Evolutionary conservation across 1,140 invertebrate species (phyloP).

Genomic region (Macrobrachium rosenbergii): DNA sequence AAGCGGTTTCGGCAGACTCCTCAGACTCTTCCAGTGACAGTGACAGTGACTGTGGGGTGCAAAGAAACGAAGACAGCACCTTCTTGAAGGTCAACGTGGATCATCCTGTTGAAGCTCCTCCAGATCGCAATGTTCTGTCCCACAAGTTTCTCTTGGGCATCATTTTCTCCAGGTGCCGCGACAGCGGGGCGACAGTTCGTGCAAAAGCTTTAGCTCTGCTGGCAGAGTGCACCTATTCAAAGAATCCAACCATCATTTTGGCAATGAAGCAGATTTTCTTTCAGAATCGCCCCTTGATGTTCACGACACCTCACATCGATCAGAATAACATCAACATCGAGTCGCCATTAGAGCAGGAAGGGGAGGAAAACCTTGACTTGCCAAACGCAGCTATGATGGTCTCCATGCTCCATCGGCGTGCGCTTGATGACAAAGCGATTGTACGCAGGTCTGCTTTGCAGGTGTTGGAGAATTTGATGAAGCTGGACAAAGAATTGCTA

Average conservation of each 20-base stretch:
- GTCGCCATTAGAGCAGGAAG: constrained; percentile 64
- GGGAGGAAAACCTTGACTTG: constrained; percentile 67
- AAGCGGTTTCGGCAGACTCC: constrained; percentile 61
- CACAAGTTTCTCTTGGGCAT: constrained; percentile 73
- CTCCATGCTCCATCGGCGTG: constrained; percentile 72
- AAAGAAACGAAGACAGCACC: constrained; percentile 59
- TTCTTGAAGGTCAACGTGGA: constrained; percentile 52
- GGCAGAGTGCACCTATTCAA: constrained; percentile 72
- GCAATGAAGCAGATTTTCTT: constrained; percentile 73
- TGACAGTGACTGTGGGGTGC: not conserved
- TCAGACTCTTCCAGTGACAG: not conserved
- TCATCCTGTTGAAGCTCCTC: constrained; percentile 49
- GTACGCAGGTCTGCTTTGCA: constrained; percentile 76
- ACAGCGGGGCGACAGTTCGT: constrained; percentile 75
- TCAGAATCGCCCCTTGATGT: constrained; percentile 68
- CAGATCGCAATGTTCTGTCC: constrained; percentile 65
- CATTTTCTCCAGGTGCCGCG: constrained; percentile 73
- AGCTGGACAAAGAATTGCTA: constrained; percentile 68
- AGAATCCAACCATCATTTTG: constrained; percentile 68
- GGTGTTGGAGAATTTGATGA: constrained; percentile 71
- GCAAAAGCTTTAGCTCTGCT: constrained; percentile 75
- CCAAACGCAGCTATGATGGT: constrained; percentile 70
- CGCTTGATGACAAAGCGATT: constrained; percentile 75
- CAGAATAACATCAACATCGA: constrained; percentile 63
- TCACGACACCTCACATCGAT: constrained; percentile 56